Evolutionary conservation across 2,797 vertebrate genomes (phyloP), one percentile per base, ranked within the genome.

Genomic region (Phataginus tricuspis): DNA sequence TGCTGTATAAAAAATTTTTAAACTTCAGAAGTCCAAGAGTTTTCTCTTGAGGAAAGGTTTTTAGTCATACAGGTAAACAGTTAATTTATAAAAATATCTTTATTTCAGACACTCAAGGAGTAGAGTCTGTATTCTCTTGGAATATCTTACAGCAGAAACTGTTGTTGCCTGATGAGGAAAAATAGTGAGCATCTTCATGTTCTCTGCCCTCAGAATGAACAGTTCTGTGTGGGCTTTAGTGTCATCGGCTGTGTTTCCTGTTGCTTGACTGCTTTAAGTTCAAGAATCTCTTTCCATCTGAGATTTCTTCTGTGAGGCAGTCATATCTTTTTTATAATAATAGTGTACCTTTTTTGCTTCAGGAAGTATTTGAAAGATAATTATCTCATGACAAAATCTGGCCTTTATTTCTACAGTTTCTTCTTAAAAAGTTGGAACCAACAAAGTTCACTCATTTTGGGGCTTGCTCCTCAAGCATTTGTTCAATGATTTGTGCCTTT

Each of bases 371-470:
- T 78, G 29, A 34, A 85, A 93, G 69, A 27, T 83, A 89, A 61
- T 37, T 78, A 25, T 79, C 57, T 71, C 49, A 72, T 90, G 74
- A 86, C n/a, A 85, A 74, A 79, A 66, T 85, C 64, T 51, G 45
- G 31, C 64, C 45, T 89, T 93, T 63, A 4, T 74, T 92, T 85
- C 64, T 78, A 21, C 12, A 64, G 45, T 91, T 80, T 89, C 68
- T 79, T 89, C 66, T 61, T 80, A 51, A 85, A 59, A 84, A 79
- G 59, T 66, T 88, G 71, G 57, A 64, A 84, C 42, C 72, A 96
- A 68, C 64, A 59, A 34, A 72, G 49, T 79, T 86, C 16, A 42
- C 29, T 68, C 75, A 45, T 29, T 68, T 72, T 82, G 79, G 31
- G 55, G 51, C 13, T 37, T 55, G 63, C 37, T 78, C 25, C 42